Percentiles rank a stretch among this genome's conserved stretches.
phyloP scores from a whole-genome alignment of 2,113 vertebrate genomes.

The Eulemur rufifrons region DNA sequence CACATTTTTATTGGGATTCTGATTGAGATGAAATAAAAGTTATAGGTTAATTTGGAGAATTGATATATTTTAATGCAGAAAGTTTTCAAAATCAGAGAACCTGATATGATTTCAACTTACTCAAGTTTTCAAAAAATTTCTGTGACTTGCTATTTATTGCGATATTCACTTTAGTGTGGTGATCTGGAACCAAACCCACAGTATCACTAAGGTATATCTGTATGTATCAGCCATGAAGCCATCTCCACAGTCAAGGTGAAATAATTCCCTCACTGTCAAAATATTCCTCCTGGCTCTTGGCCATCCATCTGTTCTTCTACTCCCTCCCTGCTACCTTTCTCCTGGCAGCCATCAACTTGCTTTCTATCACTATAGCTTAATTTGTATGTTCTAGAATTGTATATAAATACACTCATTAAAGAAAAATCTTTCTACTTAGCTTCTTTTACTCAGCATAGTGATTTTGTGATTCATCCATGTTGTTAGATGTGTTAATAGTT shows the following conservation, averaged over 20 bases:
- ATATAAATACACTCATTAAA: not conserved
- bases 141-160: too few species aligned
- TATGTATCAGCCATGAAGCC: not conserved
- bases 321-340: not conserved
- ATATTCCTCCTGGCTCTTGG: not conserved
- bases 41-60: not conserved
- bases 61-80: not conserved
- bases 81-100: not conserved
- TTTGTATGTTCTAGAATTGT: not conserved
- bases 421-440: not conserved
- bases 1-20: not conserved
- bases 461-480: not conserved
- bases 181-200: too few species aligned
- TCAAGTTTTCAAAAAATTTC: not conserved
- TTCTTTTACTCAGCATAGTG: not conserved
- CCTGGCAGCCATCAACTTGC: not conserved
- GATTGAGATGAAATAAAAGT: conserved; percentile 7
- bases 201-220: too few species aligned
- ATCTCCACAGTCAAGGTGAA: not conserved
- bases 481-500: not conserved
- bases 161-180: too few species aligned
- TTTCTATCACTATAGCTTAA: not conserved
- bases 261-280: not conserved
- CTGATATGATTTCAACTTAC: not conserved
- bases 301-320: too few species aligned